Conservation (phyloP, 92 coral and sea anemone genomes). For the Palythoa heliodiscus region DNA sequence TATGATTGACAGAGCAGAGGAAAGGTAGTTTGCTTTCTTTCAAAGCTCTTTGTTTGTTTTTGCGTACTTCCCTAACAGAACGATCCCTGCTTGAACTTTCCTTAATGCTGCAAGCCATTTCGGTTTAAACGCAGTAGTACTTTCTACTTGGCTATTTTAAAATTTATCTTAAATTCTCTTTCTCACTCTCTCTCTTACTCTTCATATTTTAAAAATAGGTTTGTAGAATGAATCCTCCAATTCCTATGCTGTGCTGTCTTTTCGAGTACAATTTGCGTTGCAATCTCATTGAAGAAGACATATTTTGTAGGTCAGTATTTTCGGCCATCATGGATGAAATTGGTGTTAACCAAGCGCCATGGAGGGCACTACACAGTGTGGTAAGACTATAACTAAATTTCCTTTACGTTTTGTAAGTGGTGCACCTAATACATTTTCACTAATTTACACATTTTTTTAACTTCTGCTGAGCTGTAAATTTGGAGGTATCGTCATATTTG, state of each 20-base stretch:
- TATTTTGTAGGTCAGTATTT: conserved; percentile 75
- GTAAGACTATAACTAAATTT: conserved; percentile 43
- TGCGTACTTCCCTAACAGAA: too few species aligned
- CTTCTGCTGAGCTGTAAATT: neutral
- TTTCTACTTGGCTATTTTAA: too few species aligned
- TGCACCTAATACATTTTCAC: neutral
- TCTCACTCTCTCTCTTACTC: too few species aligned
- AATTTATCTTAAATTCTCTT: too few species aligned
- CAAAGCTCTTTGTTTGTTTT: neutral
- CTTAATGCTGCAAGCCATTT: neutral
- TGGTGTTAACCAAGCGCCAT: conserved; percentile 91
- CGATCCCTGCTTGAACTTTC: neutral
- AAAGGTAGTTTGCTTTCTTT: conserved; percentile 60
- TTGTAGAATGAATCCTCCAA: too few species aligned
- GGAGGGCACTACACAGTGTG: conserved; percentile 93
- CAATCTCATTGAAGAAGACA: neutral
- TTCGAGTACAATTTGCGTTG: neutral
- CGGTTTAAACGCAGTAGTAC: neutral
- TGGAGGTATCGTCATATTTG: neutral
- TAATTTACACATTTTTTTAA: neutral
- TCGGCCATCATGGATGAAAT: conserved; percentile 96
- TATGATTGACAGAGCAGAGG: conserved; percentile 98
- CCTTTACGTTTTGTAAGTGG: neutral
- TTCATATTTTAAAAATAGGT: too few species aligned
- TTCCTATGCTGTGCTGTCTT: neutral